These are phyloP conservation scores for Agrochola lota DNA, from an alignment of 2,888 invertebrate genomes.

Conservation along the genomic window DNA sequence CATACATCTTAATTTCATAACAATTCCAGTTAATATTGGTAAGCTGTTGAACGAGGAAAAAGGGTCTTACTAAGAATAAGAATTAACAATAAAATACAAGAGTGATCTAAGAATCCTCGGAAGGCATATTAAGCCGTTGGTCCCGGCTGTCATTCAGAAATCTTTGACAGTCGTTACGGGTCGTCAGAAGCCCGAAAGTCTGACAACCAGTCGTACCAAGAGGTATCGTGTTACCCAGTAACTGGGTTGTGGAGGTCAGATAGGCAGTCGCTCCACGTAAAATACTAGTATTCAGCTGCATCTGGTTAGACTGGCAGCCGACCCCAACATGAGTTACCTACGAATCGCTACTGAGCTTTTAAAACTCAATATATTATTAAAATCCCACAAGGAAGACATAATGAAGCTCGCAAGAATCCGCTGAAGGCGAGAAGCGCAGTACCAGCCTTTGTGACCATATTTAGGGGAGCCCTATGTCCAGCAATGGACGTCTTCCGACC, in stretches of 20 bases:
- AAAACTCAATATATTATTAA: not conserved
- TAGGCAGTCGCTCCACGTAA: too few relatives aligned
- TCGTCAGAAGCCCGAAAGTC: not conserved
- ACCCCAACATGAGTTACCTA: not conserved
- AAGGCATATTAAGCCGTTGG: not conserved
- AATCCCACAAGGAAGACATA: not conserved
- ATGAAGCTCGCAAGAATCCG: too few relatives aligned
- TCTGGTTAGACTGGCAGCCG: too few relatives aligned
- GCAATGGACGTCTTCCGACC: not conserved
- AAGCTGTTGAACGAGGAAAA: not conserved
- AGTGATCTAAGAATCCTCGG: not conserved
- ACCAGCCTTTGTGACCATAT: not conserved
- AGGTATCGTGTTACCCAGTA: not conserved
- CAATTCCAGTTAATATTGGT: constrained; percentile 13
- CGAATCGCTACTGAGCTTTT: not conserved
- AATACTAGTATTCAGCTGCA: too few relatives aligned
- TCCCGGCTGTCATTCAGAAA: not conserved
- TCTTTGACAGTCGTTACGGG: not conserved
- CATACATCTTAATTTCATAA: constrained; percentile 49
- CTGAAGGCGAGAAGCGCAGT: not conserved
- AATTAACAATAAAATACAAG: not conserved
- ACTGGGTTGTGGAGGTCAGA: not conserved
- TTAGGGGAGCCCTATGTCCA: not conserved
- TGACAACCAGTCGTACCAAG: not conserved
- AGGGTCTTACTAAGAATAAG: rapidly evolving